phyloP scores from a whole-genome alignment of 1,140 invertebrate species.

The Pogonomyrmex barbatus region DNA sequence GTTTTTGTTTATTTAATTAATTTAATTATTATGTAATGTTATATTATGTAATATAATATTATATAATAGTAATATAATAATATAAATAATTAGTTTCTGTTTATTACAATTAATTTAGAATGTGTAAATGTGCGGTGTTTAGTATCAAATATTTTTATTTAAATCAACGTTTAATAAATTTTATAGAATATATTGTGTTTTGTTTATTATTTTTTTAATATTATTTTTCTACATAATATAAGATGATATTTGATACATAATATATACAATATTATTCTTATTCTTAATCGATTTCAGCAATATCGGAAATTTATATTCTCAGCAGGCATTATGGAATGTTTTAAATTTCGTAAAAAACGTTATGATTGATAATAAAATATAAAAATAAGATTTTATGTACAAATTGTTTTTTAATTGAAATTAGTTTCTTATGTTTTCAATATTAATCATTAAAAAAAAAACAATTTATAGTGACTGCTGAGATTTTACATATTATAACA shows the following conservation, averaged over 20 bases:
- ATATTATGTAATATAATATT: too few relatives aligned
- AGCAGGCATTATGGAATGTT: not conserved
- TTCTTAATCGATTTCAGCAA: not conserved
- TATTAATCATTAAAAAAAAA: constrained; percentile 9
- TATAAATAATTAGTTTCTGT: not conserved
- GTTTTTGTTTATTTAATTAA: constrained; percentile 23
- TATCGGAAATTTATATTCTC: not conserved
- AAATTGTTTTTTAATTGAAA: not conserved
- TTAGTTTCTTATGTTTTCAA: not conserved
- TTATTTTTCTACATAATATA: not conserved
- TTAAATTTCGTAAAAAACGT: not conserved
- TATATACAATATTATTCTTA: not conserved
- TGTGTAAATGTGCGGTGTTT: not conserved
- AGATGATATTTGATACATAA: not conserved
- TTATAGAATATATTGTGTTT: constrained; percentile 18
- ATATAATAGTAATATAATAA: not conserved
- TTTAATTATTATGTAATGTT: not conserved
- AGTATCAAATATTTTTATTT: constrained; percentile 27
- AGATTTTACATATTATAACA: constrained; percentile 37
- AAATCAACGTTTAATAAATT: constrained; percentile 34
- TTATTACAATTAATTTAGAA: not conserved
- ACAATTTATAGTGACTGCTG: constrained; percentile 21
- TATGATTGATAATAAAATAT: not conserved
- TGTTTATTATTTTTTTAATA: not conserved
- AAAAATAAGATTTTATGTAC: not conserved